A percentile compares a stretch with the other conserved stretches of the same genome.
Evolutionary conservation across 2,113 vertebrate genomes (phyloP).

Genomic region (Nyctereutes procyonoides): DNA sequence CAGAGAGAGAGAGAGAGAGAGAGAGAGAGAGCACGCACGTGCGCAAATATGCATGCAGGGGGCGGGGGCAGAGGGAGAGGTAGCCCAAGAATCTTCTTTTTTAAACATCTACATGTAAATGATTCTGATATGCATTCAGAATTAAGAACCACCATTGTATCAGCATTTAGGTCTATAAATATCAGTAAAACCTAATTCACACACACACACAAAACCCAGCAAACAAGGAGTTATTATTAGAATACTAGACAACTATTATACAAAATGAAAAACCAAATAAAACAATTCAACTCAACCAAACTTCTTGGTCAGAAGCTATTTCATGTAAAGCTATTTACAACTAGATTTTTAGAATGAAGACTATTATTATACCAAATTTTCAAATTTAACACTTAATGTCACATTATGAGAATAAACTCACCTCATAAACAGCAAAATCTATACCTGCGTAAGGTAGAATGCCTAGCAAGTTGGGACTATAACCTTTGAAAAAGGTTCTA

Average conservation of each 20-base stretch:
- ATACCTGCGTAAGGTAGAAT: slow-evolving; percentile 95
- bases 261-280: slow-evolving; percentile 5
- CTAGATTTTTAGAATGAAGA: slow-evolving; percentile 48
- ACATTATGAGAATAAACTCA: slow-evolving; percentile 79
- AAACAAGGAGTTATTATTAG: slow-evolving; percentile 7
- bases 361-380: background rate
- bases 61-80: background rate
- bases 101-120: background rate
- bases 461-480: slow-evolving; percentile 93
- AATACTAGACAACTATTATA: background rate
- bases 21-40: background rate
- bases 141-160: background rate
- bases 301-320: slow-evolving; percentile 39
- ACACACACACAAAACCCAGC: background rate
- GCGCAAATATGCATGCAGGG: background rate
- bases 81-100: background rate
- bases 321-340: slow-evolving; percentile 32
- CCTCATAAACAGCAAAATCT: slow-evolving; percentile 95
- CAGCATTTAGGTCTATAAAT: background rate
- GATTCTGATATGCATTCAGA: background rate
- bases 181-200: slow-evolving; percentile 14
- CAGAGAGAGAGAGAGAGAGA: background rate
- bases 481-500: slow-evolving; percentile 93
- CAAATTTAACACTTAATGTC: background rate
- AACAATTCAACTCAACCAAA: background rate